Percentiles rank a stretch among this genome's conserved stretches.
These are phyloP conservation scores for Cranoglanis bouderius DNA, from an alignment of 2,113 vertebrate genomes.

Conservation along the genomic window DNA sequence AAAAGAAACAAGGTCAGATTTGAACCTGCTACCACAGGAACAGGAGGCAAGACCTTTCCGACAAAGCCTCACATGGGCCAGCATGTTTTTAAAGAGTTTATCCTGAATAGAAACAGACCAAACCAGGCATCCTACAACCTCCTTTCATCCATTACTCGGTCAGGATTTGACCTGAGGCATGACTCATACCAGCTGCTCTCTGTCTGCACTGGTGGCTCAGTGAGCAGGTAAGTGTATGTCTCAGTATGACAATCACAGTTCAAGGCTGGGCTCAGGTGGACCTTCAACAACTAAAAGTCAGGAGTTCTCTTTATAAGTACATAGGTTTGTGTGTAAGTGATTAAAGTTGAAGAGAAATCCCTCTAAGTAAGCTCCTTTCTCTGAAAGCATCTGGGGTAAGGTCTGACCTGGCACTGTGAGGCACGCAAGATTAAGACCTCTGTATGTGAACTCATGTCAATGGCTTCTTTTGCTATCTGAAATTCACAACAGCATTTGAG, in stretches of 20 bases:
- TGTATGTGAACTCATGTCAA: not conserved
- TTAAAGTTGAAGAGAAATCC: not conserved
- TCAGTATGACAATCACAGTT: not conserved
- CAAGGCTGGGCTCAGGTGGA: not conserved
- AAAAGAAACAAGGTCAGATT: not conserved
- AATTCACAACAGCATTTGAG: not conserved
- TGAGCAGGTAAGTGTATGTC: not conserved
- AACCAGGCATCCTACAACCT: not conserved
- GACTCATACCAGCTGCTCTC: slow-evolving; percentile 11
- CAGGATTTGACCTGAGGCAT: not conserved
- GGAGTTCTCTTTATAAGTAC: not conserved
- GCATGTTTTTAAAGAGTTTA: not conserved
- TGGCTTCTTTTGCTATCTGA: not conserved
- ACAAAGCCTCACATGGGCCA: not conserved
- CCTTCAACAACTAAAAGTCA: too few relatives aligned
- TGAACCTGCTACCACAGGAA: not conserved
- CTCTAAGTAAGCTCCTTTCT: not conserved
- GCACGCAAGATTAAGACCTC: not conserved
- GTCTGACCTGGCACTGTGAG: not conserved
- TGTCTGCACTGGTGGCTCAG: not conserved
- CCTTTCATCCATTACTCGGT: not conserved
- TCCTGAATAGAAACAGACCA: not conserved
- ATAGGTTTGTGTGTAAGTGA: not conserved
- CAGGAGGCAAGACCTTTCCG: not conserved
- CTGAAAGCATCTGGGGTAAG: not conserved